phyloP scores from a whole-genome alignment of 2,113 vertebrate genomes.

The Pseudorectes ferrugineus region DNA sequence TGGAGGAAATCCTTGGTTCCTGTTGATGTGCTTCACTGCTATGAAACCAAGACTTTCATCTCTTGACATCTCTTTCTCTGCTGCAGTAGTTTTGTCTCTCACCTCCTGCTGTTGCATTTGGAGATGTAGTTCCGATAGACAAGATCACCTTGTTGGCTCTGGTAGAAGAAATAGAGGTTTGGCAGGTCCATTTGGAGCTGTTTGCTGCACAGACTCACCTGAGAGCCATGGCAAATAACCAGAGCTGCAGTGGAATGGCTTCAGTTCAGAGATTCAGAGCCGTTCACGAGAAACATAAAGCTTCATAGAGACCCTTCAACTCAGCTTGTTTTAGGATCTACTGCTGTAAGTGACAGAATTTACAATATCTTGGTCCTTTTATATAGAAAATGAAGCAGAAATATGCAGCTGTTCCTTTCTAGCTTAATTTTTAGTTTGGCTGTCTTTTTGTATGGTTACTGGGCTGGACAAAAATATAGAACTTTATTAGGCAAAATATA shows the following conservation, averaged over 20 bases:
- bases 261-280: background rate
- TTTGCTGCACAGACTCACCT: background rate
- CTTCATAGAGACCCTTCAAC: background rate
- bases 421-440: background rate
- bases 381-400: background rate
- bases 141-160: background rate
- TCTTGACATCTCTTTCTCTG: background rate
- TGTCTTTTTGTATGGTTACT: background rate
- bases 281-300: background rate
- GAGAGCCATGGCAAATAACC: background rate
- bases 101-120: background rate
- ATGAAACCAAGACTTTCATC: background rate
- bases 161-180: background rate
- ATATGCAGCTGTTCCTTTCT: background rate
- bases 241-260: background rate
- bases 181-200: background rate
- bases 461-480: background rate
- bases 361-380: background rate
- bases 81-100: background rate
- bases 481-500: background rate
- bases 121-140: background rate
- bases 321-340: background rate
- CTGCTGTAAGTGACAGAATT: background rate
- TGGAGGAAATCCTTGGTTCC: background rate
- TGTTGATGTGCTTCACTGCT: background rate